Evolutionary conservation across 2,888 invertebrate species (phyloP), one percentile per base, ranked within the genome.

Genomic region (Priocnemis perturbator): DNA sequence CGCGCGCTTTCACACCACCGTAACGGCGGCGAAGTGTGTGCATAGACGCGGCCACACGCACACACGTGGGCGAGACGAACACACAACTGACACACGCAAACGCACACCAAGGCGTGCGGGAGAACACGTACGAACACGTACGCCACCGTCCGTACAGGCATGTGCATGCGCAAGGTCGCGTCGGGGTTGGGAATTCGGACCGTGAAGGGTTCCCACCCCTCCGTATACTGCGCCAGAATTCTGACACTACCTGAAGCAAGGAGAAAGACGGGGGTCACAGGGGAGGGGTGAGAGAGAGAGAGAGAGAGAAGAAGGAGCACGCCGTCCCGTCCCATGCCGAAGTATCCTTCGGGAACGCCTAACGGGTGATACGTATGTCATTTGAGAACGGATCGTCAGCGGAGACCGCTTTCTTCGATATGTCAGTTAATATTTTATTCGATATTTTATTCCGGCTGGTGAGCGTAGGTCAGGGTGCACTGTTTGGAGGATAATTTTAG

Each of bases 151-250:
- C 14, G 9, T 15, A 53, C 21, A 21, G 68, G 81, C 75, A 79
- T 79, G 79, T 75, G 81, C 72, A 71, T 61, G 76, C 79, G 73
- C 80, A 78, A 79, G 79, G 78, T 78, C 74, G 80, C 52, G 48
- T 64, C 78, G 74, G 82, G 83, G 85, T 86, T 86, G 86, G 85
- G 85, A 86, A 86, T 86, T 77, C 74, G 73, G 74, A 76, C 76
- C 74, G 73, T 73, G 77, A 80, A 85, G 85, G 85, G 85, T 86
- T 86, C 86, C 83, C 86, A 86, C 83, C 86, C 86, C 86, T 82
- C 78, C 76, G 77, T 68, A 9, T 11, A 60, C 67, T 64, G 79
- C 74, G 57, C 74, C 72, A 74, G 77, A 71, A 81, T 78, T 76
- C 78, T 70, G 72, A 70, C 76, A 71, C 76, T 82, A 81, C 79